Conservation (phyloP, 2,797 vertebrate genomes). For the Anguilla obscura region DNA sequence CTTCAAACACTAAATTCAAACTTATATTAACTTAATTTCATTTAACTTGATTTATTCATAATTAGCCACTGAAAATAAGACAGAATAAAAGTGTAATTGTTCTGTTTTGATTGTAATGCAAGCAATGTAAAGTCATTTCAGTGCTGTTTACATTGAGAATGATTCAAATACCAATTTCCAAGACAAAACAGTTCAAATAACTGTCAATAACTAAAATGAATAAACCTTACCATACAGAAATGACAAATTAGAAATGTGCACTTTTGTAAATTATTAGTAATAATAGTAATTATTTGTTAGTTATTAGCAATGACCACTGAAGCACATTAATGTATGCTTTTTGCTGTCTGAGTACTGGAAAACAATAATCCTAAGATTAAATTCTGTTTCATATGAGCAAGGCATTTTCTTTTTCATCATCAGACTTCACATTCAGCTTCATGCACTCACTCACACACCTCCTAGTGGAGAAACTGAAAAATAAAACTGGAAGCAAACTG, state of each 20-base stretch:
- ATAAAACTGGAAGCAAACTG: slow-evolving; percentile 62
- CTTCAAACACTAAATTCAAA: background rate
- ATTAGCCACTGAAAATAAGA: background rate
- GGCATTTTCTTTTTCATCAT: slow-evolving; percentile 31
- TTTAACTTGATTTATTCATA: background rate
- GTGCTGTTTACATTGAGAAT: background rate
- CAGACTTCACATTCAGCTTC: slow-evolving; percentile 35
- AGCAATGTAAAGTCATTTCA: background rate
- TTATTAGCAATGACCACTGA: background rate
- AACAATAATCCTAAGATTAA: background rate
- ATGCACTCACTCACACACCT: slow-evolving; percentile 61
- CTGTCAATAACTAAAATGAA: background rate
- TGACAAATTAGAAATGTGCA: background rate
- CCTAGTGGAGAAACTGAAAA: slow-evolving; percentile 67
- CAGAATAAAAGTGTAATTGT: background rate
- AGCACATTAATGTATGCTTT: background rate
- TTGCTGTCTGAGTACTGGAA: background rate
- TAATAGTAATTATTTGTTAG: background rate
- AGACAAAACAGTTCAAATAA: background rate
- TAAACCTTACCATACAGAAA: background rate
- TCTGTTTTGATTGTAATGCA: background rate
- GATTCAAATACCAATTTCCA: background rate
- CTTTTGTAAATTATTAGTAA: background rate
- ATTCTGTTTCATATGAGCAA: slow-evolving; percentile 62
- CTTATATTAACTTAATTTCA: background rate